Conservation (phyloP, 2,888 invertebrate species). For the Lithosia quadra region DNA sequence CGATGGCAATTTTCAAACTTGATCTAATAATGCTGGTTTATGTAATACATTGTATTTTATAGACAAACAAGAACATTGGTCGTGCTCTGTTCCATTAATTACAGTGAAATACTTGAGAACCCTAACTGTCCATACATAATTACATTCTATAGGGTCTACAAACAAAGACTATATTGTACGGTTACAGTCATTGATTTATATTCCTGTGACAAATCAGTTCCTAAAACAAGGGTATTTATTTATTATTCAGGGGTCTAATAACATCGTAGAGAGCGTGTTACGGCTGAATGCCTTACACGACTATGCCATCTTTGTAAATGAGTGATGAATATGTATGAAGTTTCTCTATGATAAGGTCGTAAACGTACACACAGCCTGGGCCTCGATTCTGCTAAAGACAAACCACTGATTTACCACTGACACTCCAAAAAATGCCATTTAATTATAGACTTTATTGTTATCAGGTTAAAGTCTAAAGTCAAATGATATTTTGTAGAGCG, state of each 20-base stretch:
- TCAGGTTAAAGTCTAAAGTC: no score
- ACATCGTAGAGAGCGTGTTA: slow-evolving; percentile 1
- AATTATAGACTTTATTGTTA: no score
- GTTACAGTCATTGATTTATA: not conserved
- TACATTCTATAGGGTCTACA: not conserved
- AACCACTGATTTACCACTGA: no score
- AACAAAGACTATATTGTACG: not conserved
- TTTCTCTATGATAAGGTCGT: not conserved
- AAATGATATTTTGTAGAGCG: no score
- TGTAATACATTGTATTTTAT: slow-evolving; percentile 1
- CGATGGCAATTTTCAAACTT: not conserved
- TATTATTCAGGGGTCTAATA: slow-evolving; percentile 4
- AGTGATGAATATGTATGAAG: not conserved
- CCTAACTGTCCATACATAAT: not conserved
- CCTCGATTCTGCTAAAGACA: no score
- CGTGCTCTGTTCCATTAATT: slow-evolving; percentile 4
- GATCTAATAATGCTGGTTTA: not conserved
- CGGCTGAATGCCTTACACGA: not conserved
- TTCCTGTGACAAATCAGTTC: slow-evolving; percentile 1
- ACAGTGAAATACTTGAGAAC: not conserved
- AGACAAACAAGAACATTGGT: not conserved
- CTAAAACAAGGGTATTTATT: not conserved
- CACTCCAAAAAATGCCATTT: no score
- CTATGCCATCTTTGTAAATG: not conserved
- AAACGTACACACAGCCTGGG: not conserved